Conservation (phyloP, 2,797 vertebrate genomes). For the Protosalanx chinensis region DNA sequence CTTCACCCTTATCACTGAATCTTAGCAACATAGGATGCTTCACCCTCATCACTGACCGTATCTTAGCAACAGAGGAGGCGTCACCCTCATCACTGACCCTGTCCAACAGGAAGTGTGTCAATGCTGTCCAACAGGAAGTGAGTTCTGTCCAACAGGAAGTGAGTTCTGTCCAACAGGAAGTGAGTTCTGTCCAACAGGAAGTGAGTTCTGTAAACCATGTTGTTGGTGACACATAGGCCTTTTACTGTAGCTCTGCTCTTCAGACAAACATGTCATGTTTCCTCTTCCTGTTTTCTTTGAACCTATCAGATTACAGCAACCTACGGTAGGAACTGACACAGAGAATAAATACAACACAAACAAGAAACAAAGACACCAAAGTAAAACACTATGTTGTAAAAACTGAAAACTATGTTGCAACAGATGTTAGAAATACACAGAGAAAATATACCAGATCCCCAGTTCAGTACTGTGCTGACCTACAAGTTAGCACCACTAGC, state of each 20-base stretch:
- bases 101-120: no score
- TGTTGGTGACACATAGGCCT: no score
- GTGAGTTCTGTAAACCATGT: no score
- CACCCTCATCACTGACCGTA: slow-evolving; percentile 42
- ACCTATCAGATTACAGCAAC: slow-evolving; percentile 46
- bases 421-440: slow-evolving; percentile 68
- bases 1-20: no score
- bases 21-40: no score
- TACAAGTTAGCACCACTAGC: neutral
- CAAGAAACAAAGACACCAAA: slow-evolving; percentile 52
- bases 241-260: no score
- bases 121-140: no score
- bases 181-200: no score
- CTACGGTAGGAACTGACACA: slow-evolving; percentile 29
- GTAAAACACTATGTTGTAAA: slow-evolving; percentile 64
- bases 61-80: neutral
- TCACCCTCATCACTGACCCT: no score
- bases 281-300: neutral
- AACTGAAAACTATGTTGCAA: slow-evolving; percentile 54
- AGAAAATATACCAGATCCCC: slow-evolving; percentile 46
- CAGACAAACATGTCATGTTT: no score
- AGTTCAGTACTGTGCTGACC: slow-evolving; percentile 17
- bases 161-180: no score
- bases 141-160: no score
- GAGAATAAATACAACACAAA: slow-evolving; percentile 52